Evolutionary conservation across 2,888 invertebrate species (phyloP).

Genomic region (Clunio marinus): DNA sequence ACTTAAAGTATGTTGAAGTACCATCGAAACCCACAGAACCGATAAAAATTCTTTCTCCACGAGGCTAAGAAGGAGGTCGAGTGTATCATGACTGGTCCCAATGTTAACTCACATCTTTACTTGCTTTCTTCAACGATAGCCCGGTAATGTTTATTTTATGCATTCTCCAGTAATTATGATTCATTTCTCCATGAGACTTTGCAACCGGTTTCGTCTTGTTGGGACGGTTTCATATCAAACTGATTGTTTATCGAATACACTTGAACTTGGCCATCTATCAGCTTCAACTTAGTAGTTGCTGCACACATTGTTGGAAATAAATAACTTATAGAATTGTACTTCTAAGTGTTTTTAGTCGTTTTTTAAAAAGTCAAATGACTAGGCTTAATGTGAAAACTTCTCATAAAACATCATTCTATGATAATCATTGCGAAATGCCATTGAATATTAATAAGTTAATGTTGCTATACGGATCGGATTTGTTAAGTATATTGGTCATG

Average conservation of each 20-base stretch:
- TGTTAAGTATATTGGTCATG: neutral
- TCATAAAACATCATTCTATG: constrained; percentile 28
- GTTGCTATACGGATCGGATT: no score
- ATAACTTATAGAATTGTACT: no score
- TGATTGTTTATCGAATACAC: neutral
- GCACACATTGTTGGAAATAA: no score
- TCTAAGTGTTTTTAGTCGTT: no score
- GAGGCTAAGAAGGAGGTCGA: neutral
- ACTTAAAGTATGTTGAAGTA: neutral
- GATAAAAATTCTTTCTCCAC: neutral
- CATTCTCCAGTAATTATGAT: neutral
- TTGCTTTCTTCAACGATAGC: neutral
- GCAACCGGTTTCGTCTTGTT: constrained; percentile 13
- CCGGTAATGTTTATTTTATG: neutral
- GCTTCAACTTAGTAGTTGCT: no score
- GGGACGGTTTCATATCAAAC: neutral
- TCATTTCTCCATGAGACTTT: neutral
- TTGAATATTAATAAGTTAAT: neutral
- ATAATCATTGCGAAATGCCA: constrained; percentile 20
- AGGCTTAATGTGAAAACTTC: no score
- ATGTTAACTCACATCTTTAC: neutral
- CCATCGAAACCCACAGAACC: neutral
- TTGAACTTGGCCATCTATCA: constrained; percentile 33
- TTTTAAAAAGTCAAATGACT: no score
- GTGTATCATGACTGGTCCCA: constrained; percentile 2